Conservation (phyloP, 2,797 vertebrate species). For the Ataeniobius toweri region DNA sequence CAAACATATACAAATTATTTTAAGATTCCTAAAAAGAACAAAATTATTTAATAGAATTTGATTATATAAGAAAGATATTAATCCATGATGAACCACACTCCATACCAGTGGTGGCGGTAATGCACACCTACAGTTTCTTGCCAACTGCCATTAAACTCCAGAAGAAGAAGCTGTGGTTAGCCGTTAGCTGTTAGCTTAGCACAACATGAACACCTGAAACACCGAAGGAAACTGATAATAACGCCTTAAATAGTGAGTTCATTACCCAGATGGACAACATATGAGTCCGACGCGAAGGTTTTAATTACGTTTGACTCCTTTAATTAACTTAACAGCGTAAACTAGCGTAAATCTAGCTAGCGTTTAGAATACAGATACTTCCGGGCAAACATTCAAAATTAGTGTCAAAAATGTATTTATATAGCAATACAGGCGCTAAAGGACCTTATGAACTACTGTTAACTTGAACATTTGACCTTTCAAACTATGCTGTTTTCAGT, state of each 20-base stretch:
- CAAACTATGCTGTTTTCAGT: background rate
- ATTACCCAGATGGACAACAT: background rate
- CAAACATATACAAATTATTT: too few species aligned
- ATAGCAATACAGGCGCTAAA: background rate
- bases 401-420: background rate
- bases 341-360: background rate
- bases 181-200: background rate
- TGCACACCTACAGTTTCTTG: too few species aligned
- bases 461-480: background rate
- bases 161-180: too few species aligned
- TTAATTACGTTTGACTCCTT: background rate
- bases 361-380: background rate
- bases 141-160: too few species aligned
- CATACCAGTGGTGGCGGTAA: too few species aligned
- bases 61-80: too few species aligned
- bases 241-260: background rate
- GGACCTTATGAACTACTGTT: background rate
- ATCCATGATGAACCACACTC: too few species aligned
- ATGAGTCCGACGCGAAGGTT: accelerated
- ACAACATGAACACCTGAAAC: background rate
- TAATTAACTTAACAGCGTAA: background rate
- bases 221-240: accelerated
- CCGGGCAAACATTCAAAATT: slow-evolving; percentile 14
- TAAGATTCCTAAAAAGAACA: too few species aligned
- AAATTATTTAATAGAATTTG: too few species aligned